phyloP scores from a whole-genome alignment of 2,797 vertebrate genomes.

The Acanthurus tractus region DNA sequence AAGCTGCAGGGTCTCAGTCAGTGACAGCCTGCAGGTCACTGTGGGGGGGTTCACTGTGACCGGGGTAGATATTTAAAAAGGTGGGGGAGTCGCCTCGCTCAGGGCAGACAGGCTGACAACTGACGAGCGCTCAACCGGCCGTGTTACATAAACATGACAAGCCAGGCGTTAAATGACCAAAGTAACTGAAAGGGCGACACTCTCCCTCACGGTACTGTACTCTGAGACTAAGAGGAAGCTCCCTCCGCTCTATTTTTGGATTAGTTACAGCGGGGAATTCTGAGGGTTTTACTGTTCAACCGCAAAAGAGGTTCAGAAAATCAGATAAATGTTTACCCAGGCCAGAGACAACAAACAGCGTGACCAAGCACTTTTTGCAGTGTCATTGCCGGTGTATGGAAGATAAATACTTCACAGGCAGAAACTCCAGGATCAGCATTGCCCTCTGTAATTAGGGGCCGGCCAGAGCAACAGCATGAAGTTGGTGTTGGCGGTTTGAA shows the following conservation, averaged over 20 bases:
- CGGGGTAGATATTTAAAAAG: constrained; percentile 35
- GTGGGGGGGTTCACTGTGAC: neutral
- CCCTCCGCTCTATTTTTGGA: constrained; percentile 38
- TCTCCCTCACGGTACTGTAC: constrained; percentile 13
- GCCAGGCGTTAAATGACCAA: constrained; percentile 17
- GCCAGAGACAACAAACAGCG: constrained; percentile 40
- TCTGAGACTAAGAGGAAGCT: constrained; percentile 44
- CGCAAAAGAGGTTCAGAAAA: constrained; percentile 48
- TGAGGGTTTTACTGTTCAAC: constrained; percentile 45
- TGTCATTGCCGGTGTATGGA: constrained; percentile 47
- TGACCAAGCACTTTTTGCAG: constrained; percentile 52
- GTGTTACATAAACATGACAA: constrained; percentile 27
- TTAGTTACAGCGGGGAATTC: constrained; percentile 58
- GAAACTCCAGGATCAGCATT: constrained; percentile 48
- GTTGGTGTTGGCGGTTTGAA: constrained; percentile 36
- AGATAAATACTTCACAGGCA: constrained; percentile 50
- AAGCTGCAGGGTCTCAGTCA: constrained; percentile 40
- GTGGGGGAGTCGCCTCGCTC: constrained; percentile 26
- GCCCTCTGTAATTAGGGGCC: constrained; percentile 57
- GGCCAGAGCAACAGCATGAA: constrained; percentile 10
- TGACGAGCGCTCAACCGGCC: constrained; percentile 5
- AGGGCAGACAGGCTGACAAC: constrained; percentile 21
- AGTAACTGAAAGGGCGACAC: neutral
- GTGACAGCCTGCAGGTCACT: constrained; percentile 12
- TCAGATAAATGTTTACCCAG: constrained; percentile 58